phyloP scores from a whole-genome alignment of 2,888 invertebrate species.

The Caenorhabditis drosophilae region DNA sequence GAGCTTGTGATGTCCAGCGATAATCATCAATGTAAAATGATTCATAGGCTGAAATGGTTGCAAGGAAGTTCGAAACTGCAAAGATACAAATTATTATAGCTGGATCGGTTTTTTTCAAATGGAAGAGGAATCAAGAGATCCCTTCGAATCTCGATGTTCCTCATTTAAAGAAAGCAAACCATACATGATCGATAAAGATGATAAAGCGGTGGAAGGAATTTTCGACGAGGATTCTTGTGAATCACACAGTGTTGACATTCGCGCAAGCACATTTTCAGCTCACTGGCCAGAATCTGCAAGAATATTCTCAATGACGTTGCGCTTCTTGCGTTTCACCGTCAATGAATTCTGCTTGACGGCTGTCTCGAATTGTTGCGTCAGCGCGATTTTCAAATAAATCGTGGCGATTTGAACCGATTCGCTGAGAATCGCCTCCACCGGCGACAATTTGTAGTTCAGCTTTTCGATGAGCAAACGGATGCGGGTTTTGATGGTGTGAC shows the following conservation, averaged over 20 bases:
- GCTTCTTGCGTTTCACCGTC: constrained; percentile 11
- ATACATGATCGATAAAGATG: too few relatives aligned
- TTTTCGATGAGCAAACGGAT: constrained; percentile 37
- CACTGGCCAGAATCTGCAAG: constrained; percentile 19
- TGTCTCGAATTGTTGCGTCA: constrained; percentile 54
- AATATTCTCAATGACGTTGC: not conserved
- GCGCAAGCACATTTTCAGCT: constrained; percentile 23
- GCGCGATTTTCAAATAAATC: constrained; percentile 45
- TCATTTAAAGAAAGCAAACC: too few relatives aligned
- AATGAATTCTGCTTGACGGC: constrained; percentile 44
- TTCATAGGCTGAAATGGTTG: too few relatives aligned
- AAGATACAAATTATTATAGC: too few relatives aligned
- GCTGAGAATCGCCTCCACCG: constrained; percentile 31
- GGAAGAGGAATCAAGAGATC: too few relatives aligned
- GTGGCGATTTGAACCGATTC: constrained; percentile 47
- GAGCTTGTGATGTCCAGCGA: constrained; percentile 22
- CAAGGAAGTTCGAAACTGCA: too few relatives aligned
- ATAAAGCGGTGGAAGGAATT: constrained; percentile 16
- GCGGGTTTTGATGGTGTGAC: constrained; percentile 28
- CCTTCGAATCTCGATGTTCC: too few relatives aligned
- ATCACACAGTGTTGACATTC: constrained; percentile 25
- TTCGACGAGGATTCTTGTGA: constrained; percentile 10
- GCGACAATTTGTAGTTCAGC: constrained; percentile 39
- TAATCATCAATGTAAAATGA: constrained; percentile 35
- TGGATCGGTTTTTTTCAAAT: too few relatives aligned